Conservation (phyloP, 2,797 vertebrate genomes). For the Enteromius fasciolatus region DNA sequence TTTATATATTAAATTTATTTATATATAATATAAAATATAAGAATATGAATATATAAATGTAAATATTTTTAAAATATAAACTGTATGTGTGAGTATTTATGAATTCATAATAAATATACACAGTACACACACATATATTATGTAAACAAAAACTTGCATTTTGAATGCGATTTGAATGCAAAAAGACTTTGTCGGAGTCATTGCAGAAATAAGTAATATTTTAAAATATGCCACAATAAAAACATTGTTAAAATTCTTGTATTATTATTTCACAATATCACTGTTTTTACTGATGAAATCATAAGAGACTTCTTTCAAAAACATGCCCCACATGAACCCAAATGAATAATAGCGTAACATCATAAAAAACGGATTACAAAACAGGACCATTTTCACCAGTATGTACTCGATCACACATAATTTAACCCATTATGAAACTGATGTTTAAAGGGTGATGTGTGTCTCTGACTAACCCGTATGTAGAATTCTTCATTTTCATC, state of each 20-base stretch:
- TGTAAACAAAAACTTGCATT: too few relatives aligned
- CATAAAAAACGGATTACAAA: neutral
- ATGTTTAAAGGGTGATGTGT: neutral
- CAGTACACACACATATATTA: too few relatives aligned
- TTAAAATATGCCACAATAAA: neutral
- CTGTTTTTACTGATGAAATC: neutral
- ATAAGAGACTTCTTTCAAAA: neutral
- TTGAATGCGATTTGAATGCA: too few relatives aligned
- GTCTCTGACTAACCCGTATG: slow-evolving; percentile 81
- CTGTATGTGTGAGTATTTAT: too few relatives aligned
- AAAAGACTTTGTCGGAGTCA: neutral
- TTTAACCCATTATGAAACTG: neutral
- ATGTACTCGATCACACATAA: neutral
- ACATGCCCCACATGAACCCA: too few relatives aligned
- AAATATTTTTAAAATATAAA: too few relatives aligned
- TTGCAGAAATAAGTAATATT: neutral
- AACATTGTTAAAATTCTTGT: neutral
- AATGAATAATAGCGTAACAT: neutral
- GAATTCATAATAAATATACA: too few relatives aligned
- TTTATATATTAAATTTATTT: too few relatives aligned
- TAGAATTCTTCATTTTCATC: slow-evolving; percentile 88
- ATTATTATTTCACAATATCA: neutral
- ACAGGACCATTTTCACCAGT: neutral
- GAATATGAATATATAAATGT: too few relatives aligned
- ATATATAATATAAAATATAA: too few relatives aligned